Evolutionary conservation across 2,888 invertebrate species (phyloP).

Genomic region (Drosophila flavopinicola): DNA sequence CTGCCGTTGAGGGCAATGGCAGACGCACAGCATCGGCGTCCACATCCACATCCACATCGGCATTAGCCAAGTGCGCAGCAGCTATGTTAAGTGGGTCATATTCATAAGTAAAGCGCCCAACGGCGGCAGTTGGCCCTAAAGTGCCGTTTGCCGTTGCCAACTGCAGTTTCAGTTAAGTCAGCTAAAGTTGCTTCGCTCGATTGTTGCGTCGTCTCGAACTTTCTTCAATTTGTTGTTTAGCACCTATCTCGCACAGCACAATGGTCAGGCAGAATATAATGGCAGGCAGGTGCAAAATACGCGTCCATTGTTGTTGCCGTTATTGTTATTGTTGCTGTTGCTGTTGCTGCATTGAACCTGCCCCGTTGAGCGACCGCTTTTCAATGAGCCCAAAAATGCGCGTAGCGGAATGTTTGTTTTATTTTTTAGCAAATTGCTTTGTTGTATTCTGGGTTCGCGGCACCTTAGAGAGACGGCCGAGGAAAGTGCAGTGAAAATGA

Average conservation of each 20-base stretch:
- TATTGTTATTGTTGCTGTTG: conserved; percentile 15
- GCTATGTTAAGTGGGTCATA: conserved; percentile 69
- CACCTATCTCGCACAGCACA: conserved; percentile 49
- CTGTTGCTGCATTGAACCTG: conserved; percentile 43
- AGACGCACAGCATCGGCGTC: conserved; percentile 42
- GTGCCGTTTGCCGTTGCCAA: conserved; percentile 61
- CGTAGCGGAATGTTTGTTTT: conserved; percentile 72
- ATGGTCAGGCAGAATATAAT: conserved; percentile 49
- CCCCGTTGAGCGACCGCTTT: conserved; percentile 29
- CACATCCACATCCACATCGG: not conserved
- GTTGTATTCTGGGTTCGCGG: conserved; percentile 56
- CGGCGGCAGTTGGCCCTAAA: conserved; percentile 43
- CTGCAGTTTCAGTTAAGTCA: conserved; percentile 50
- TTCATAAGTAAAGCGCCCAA: conserved; percentile 74
- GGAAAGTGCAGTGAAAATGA: conserved; percentile 74
- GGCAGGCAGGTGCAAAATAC: conserved; percentile 62
- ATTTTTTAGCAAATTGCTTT: conserved; percentile 76
- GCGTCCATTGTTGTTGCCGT: conserved; percentile 39
- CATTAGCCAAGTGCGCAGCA: conserved; percentile 46
- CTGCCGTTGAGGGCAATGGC: conserved; percentile 37
- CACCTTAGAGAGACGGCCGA: conserved; percentile 31
- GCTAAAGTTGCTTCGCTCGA: conserved; percentile 24
- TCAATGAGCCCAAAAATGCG: conserved; percentile 62
- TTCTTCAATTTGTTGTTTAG: conserved; percentile 68
- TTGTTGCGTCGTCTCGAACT: conserved; percentile 55